Base-by-base conservation (phyloP, 2,113 vertebrate species). In the Crotalus viridis region DNA sequence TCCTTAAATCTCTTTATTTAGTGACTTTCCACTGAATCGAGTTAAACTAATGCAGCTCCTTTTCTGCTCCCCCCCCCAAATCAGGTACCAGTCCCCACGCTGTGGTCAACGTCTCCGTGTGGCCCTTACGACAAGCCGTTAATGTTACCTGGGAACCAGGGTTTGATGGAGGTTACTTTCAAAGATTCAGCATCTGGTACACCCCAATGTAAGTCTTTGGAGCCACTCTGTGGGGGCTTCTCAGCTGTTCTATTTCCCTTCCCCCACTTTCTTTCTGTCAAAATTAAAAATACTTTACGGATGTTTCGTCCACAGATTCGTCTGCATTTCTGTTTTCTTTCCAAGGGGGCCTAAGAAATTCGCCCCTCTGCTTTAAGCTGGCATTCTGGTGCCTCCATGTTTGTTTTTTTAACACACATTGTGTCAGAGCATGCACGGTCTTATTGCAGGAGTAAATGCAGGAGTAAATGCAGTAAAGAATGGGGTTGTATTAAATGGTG, bases 111-210 rank as follows among this genome's bases (percentile, higher is more conserved):
- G 97, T 99, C 87, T 98, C 97, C 0, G 98, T 99, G 93, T 96
- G 96, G 56, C 96, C 98, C 0, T 98, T 98, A 85, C 97, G 98
- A 91, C 97, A 98, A 95, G 98, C 98, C 21, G 98, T 98, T 92
- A 99, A 99, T 46, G 96, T 99, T 90, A 99, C 98, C 95, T 99
- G 99, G 99, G 98, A 98, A 87, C 98, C 99, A 0, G 99, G 99
- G 1, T 99, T 99, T 91, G 99, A 99, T 6, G 99, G 99, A 15
- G 99, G 99, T 87, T 99, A 98, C 93, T 98, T 98, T 86, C 99
- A 99, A 97, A 98, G 98, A 96, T 99, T 99, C 97, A 99, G 98
- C 69, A 98, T 99, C 28, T 99, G 99, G 99, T 99, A 97, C 93
- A 97, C 96, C 0, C 97, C 98, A 0, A 43, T 98, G 98, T 98